Conservation (phyloP, 2,888 invertebrate genomes). For the Rhingia rostrata region DNA sequence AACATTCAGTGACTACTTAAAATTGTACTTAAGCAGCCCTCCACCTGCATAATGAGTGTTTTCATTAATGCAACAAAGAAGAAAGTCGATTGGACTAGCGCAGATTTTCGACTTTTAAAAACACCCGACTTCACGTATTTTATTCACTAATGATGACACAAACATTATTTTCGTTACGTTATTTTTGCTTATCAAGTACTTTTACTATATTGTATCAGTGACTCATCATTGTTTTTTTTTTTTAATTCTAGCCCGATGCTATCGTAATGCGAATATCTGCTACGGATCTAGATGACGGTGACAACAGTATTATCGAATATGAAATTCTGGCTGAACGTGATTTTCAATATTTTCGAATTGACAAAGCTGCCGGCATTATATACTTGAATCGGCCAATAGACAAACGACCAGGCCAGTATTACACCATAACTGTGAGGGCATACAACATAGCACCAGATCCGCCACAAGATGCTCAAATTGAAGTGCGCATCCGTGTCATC, state of each 20-base stretch:
- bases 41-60: too few species aligned
- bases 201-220: background rate
- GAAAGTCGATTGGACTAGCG: too few species aligned
- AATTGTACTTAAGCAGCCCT: too few species aligned
- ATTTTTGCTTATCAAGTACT: background rate
- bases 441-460: constrained; percentile 81
- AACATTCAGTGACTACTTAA: too few species aligned
- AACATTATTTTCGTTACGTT: too few species aligned
- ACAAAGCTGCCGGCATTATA: constrained; percentile 92
- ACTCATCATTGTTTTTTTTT: constrained; percentile 29
- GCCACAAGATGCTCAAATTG: constrained; percentile 87
- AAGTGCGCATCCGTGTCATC: constrained; percentile 92
- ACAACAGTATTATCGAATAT: constrained; percentile 93
- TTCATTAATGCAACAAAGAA: too few species aligned
- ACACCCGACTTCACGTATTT: too few species aligned
- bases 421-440: constrained; percentile 82
- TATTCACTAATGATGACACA: too few species aligned
- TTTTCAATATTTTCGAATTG: constrained; percentile 90
- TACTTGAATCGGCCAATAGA: constrained; percentile 84
- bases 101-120: too few species aligned
- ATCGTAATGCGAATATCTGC: constrained; percentile 96
- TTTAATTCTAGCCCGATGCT: constrained; percentile 80
- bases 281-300: constrained; percentile 95
- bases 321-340: constrained; percentile 83
- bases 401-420: constrained; percentile 81